Evolutionary conservation across 2,888 invertebrate species (phyloP).

Genomic region (Caenorhabditis panamensis): DNA sequence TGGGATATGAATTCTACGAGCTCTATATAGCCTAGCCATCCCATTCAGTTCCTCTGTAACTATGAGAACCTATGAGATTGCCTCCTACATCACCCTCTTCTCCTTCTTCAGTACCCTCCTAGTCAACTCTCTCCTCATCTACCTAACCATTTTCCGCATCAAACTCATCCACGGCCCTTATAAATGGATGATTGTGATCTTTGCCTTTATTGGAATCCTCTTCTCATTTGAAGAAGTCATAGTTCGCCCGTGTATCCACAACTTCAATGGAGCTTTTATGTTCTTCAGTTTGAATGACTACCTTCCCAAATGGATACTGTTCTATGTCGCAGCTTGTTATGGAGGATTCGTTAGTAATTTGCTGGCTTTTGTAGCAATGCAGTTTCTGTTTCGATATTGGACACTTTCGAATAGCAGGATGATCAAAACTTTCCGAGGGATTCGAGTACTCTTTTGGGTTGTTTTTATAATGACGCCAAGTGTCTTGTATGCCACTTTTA

Average conservation of each 20-base stretch:
- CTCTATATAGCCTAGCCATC: no score
- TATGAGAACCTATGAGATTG: no score
- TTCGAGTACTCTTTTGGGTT: not conserved
- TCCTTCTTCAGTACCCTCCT: no score
- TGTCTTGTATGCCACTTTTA: not conserved
- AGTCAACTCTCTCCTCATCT: no score
- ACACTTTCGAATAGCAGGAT: not conserved
- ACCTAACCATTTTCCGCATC: not conserved
- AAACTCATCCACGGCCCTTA: conserved; percentile 10
- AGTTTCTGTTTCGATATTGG: not conserved
- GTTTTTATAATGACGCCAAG: not conserved
- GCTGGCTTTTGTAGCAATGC: not conserved
- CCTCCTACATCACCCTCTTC: no score
- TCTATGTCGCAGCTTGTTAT: not conserved
- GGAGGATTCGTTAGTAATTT: not conserved
- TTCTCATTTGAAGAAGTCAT: not conserved
- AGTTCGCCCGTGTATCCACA: not conserved
- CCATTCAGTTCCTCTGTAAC: no score
- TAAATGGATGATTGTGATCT: conserved; percentile 3
- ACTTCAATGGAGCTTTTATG: not conserved
- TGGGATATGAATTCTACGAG: no score
- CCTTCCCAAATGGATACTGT: not conserved
- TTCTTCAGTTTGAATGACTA: not conserved
- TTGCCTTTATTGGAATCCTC: not conserved
- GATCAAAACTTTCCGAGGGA: not conserved